Evolutionary conservation across 92 coral and sea anemone species (phyloP), one percentile per base, ranked within the genome.

Genomic region (Porites evermanni): DNA sequence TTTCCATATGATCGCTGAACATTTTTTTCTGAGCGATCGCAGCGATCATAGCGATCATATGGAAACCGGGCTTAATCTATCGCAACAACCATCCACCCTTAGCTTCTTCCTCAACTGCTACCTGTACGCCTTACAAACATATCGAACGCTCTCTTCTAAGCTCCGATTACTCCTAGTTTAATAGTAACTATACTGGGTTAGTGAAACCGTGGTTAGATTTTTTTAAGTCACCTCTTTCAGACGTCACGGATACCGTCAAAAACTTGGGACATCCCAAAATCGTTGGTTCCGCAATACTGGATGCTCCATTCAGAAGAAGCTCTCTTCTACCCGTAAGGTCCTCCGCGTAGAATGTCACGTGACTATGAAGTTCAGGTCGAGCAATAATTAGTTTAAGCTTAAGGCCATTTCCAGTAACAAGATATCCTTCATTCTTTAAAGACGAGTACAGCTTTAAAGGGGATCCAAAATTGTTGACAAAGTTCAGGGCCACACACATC

Each of bases 281-380:
- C 17, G 86, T 93, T 32, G 88, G 75, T 17, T 89, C 86, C 6
- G 94, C 87, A 19, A 87, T 67, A 0, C 87, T 81, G 52, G 52
- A 67, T 6, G 64, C 71, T 24, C 91, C 95, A 53, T 92, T 89
- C 54, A 94, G 68, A 17, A 89, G 70, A 4, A 94, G 72, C 18
- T 54, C 82, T 26, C 66, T 78, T 13, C 74, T 77, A 1, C 91
- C 89, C 0, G 14, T 53, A 0, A 83, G 91, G 19, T 92, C 92
- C 16, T 91, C 84, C 7, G 95, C 98, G 29, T 84, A 80, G 83
- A 92, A 94, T 47, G 85, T 90, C 72, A 94, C 89, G 65, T 89
- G 91, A 74, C 89, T 92, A n/a, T 93, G 95, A 56, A 94, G 84
- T 24, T 89, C 91, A 4, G 98, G 94, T 53, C 93, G 92, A 50